Evolutionary conservation across 2,888 invertebrate species (phyloP).

Genomic region (Lamellibrachia columna): DNA sequence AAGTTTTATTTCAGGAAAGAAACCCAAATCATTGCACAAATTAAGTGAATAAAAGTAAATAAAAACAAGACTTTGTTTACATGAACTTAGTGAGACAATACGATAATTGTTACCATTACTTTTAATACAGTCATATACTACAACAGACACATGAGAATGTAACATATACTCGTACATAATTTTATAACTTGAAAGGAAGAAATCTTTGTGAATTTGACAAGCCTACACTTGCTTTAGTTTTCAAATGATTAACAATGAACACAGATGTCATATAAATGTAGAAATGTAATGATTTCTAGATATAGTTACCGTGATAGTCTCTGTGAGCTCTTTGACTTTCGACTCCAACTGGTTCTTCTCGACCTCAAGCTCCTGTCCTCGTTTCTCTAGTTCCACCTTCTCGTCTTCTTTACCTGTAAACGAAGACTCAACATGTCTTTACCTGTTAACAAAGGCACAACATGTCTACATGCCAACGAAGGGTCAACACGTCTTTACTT

Average conservation of each 20-base stretch:
- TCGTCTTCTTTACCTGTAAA: constrained; percentile 54
- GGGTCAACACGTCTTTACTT: no score
- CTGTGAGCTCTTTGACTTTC: neutral
- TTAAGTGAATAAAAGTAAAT: no score
- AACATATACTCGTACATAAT: no score
- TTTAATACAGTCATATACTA: neutral
- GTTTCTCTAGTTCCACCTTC: constrained; percentile 50
- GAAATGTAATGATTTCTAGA: neutral
- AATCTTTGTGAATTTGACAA: neutral
- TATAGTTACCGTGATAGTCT: neutral
- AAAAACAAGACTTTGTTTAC: no score
- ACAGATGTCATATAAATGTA: neutral
- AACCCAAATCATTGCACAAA: no score
- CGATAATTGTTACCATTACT: no score
- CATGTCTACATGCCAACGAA: no score
- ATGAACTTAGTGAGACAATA: no score
- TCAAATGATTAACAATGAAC: neutral
- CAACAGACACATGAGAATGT: neutral
- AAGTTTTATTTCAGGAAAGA: no score
- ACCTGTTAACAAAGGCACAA: no score
- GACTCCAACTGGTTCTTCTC: neutral
- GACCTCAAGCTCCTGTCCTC: neutral
- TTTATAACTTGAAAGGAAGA: no score
- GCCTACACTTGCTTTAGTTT: neutral
- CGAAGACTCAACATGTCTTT: no score